phyloP scores from a whole-genome alignment of 2,797 vertebrate species.

The Epinephelus coioides region DNA sequence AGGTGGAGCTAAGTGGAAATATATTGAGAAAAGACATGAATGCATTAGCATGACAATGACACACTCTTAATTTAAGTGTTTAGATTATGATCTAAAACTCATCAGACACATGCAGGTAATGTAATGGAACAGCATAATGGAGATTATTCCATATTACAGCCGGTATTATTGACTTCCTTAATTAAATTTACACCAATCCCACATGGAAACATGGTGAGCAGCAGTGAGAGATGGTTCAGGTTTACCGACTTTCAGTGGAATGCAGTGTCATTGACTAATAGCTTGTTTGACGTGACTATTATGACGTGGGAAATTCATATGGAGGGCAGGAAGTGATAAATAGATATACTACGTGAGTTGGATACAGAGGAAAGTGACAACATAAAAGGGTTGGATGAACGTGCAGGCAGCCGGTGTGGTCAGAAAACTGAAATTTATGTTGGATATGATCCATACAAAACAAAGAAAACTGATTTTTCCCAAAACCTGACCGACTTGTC shows the following conservation, averaged over 20 bases:
- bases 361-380: too few relatives aligned
- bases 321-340: too few relatives aligned
- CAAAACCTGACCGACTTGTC: too few relatives aligned
- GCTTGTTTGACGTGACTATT: background rate
- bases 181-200: background rate
- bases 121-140: background rate
- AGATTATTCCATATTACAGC: background rate
- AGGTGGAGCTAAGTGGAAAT: background rate
- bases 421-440: too few relatives aligned
- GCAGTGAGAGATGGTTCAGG: background rate
- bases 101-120: background rate
- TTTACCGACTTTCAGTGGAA: background rate
- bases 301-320: too few relatives aligned
- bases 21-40: background rate
- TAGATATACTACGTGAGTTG: too few relatives aligned
- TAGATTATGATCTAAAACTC: slow-evolving; percentile 14
- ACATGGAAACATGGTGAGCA: background rate
- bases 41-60: slow-evolving; percentile 8
- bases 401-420: too few relatives aligned
- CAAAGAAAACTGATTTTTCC: too few relatives aligned
- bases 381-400: too few relatives aligned
- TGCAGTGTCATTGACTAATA: background rate
- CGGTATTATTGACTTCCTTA: too few relatives aligned
- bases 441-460: too few relatives aligned
- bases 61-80: background rate